Evolutionary conservation across 92 coral and sea anemone species (phyloP), one percentile per base, ranked within the genome.

Genomic region (Ricordea florida): DNA sequence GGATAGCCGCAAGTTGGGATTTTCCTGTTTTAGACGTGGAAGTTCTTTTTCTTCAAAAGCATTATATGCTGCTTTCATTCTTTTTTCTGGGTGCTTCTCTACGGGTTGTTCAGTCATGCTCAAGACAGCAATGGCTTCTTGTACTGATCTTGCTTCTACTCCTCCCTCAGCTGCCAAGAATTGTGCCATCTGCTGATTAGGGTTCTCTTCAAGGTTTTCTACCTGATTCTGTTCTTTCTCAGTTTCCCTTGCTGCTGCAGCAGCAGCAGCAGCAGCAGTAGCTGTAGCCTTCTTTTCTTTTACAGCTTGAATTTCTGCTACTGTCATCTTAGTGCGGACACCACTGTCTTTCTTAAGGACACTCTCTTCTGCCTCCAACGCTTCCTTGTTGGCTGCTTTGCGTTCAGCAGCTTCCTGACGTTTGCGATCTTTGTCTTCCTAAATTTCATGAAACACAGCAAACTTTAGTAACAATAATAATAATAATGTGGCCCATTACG

Each of bases 131-230:
- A 94, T 94, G 10, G 98, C 98, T 53, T 94, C 98, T 45, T 92
- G 94, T 2, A 94, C 97, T 60, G 92, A 92, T 22, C 98, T 78
- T 21, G 98, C 98, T 63, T 94, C 98, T 0, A 92, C 86, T 6
- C 85, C 96, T 4, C 97, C 98, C 27, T 94, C 98, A 2, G 91
- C 92, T 17, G 89, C 93, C 30, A 94, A 41, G 4, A 72, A 18
- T 28, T 90, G 87, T 1, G 97, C 98, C 84, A 92, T 83, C 56
- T 79, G 45, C 38, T 85, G 97, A 48, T 94, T 94, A n/a, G 97
- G 90, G 53, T 94, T 94, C 63, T 94, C 97, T 62, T 94, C 96
- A 21, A 88, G 84, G 18, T 86, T 83, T 10, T 42, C 61, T 33
- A 55, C 70, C 44, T 78, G 72, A 53, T 77, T 65, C 52, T 91